A percentile compares a stretch with the other conserved stretches of the same genome.
Conservation (phyloP, 2,888 invertebrate species). For the Platerodrilus igneus region DNA sequence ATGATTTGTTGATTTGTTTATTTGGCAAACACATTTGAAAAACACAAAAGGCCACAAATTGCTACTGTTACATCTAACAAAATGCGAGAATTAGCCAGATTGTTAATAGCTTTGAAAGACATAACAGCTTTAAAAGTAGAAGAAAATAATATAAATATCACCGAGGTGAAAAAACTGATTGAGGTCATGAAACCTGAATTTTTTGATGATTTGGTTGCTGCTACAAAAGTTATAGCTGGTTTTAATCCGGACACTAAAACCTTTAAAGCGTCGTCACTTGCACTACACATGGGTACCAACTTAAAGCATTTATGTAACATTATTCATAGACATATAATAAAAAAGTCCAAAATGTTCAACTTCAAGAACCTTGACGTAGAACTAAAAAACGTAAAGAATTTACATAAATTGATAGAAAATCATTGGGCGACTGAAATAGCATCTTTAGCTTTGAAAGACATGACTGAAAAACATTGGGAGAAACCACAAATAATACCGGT, state of each 20-base stretch:
- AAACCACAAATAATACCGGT: slow-evolving; percentile 18
- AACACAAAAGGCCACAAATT: slow-evolving; percentile 22
- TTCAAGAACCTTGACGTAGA: slow-evolving; percentile 9
- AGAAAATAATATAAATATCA: slow-evolving; percentile 2
- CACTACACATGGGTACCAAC: slow-evolving; percentile 26
- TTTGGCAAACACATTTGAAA: slow-evolving; percentile 15
- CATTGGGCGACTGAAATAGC: slow-evolving; percentile 19
- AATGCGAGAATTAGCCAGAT: slow-evolving; percentile 25
- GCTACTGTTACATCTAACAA: slow-evolving; percentile 24
- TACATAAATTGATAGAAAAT: slow-evolving; percentile 8
- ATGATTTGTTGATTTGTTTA: slow-evolving; percentile 14
- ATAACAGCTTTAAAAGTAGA: slow-evolving; percentile 9
- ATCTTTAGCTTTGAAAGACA: slow-evolving; percentile 15
- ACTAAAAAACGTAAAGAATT: slow-evolving; percentile 18
- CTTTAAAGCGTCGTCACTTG: slow-evolving; percentile 23
- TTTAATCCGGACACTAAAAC: slow-evolving; percentile 17
- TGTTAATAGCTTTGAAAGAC: slow-evolving; percentile 12
- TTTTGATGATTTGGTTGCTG: slow-evolving; percentile 19
- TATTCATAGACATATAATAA: slow-evolving; percentile 19
- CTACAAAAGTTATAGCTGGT: slow-evolving; percentile 23
- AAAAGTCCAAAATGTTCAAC: slow-evolving; percentile 16
- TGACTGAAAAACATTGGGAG: slow-evolving; percentile 17
- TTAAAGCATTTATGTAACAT: slow-evolving; percentile 26
- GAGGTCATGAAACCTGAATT: slow-evolving; percentile 14
- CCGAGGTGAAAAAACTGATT: slow-evolving; percentile 7